These are phyloP conservation scores for Subacronicta megacephala DNA, from an alignment of 2,888 invertebrate species.

Conservation along the genomic window DNA sequence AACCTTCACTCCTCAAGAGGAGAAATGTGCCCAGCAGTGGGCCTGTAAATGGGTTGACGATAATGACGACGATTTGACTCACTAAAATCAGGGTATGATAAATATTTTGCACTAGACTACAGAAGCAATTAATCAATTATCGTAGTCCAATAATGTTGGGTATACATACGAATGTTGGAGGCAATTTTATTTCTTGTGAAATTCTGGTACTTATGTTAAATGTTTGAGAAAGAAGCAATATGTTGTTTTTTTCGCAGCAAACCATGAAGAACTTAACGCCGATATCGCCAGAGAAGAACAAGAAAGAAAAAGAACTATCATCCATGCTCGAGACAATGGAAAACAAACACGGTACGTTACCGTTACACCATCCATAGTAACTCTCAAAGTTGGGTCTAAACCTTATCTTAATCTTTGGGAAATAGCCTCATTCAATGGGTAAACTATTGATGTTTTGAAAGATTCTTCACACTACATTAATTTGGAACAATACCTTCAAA, in stretches of 20 bases:
- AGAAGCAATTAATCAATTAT: neutral
- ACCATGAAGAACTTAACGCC: slow-evolving; percentile 90
- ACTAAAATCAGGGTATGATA: no score
- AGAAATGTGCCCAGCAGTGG: no score
- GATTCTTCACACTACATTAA: slow-evolving; percentile 54
- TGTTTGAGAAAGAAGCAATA: slow-evolving; percentile 7
- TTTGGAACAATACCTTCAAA: slow-evolving; percentile 73
- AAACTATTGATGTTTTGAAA: slow-evolving; percentile 90
- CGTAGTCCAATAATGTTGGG: no score
- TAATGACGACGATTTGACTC: no score
- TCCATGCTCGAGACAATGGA: slow-evolving; percentile 94
- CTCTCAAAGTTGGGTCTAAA: slow-evolving; percentile 27
- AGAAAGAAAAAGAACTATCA: slow-evolving; percentile 92
- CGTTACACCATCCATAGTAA: slow-evolving; percentile 18
- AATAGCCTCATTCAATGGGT: slow-evolving; percentile 76
- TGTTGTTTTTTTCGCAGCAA: slow-evolving; percentile 74
- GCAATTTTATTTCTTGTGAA: neutral
- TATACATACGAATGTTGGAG: no score
- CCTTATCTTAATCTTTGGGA: slow-evolving; percentile 37
- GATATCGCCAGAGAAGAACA: slow-evolving; percentile 90
- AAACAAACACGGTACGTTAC: slow-evolving; percentile 94
- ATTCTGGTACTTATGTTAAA: neutral
- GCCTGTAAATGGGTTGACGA: no score
- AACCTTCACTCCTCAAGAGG: no score
- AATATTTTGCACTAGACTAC: no score